Conservation (phyloP, 2,888 invertebrate genomes). For the Pimpla rufipes region DNA sequence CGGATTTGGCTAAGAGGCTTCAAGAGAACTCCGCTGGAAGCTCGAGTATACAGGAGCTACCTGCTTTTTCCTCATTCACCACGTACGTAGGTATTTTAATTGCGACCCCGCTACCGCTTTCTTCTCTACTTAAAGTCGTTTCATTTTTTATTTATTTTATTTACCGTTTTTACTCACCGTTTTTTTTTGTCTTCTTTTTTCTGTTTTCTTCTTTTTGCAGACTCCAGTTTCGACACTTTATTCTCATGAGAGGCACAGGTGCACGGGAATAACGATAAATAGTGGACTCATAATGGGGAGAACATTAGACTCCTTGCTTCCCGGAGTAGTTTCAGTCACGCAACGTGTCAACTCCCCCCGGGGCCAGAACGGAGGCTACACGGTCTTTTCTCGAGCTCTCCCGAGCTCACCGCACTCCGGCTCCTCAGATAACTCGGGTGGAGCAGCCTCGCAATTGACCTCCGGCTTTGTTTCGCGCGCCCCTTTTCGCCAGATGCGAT, state of each 20-base stretch:
- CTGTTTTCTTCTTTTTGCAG: background rate
- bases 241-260: background rate
- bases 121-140: background rate
- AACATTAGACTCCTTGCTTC: conserved; percentile 39
- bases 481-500: background rate
- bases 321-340: conserved; percentile 47
- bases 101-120: background rate
- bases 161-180: no score
- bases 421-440: background rate
- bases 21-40: conserved; percentile 17
- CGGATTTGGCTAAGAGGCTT: conserved; percentile 35
- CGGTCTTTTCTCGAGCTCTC: conserved; percentile 7
- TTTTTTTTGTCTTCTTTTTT: background rate
- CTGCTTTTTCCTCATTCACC: conserved; percentile 13
- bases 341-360: conserved; percentile 18
- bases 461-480: conserved; percentile 6
- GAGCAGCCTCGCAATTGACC: conserved; percentile 17
- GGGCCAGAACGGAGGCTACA: conserved; percentile 8
- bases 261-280: conserved; percentile 18
- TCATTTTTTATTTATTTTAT: background rate
- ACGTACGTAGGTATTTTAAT: conserved; percentile 7
- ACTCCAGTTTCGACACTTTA: conserved; percentile 14
- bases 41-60: conserved; percentile 7
- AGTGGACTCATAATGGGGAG: conserved; percentile 26
- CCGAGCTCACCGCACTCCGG: background rate